Base-by-base conservation (phyloP, 2,113 vertebrate species). In the Nibea coibor region DNA sequence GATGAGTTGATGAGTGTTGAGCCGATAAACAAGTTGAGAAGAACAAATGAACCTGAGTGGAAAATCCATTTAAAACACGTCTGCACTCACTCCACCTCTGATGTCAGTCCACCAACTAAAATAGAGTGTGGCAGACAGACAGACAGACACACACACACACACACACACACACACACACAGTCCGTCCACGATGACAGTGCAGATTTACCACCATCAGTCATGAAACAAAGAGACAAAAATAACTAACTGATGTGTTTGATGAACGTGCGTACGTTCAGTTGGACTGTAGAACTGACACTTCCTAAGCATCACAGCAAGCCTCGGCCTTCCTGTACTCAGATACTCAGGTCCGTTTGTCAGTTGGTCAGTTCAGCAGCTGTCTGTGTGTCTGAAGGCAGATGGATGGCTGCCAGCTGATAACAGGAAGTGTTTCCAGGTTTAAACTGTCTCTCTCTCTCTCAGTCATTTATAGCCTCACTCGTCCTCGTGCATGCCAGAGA, bases 51-150 rank as follows among this genome's bases (percentile, higher is more conserved):
- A 43, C 20, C 56, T 61, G 63, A 53, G 35, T 62, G 72, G 35
- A 54, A 81, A 73, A 48, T 80, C 59, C 26, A 4, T 43, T 45
- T 54, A 43, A 79, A 80, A 56, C 58, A 20, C 24, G 3, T 69
- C 26, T 50, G 48, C 22, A 24, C 45, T 6, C 74, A 31, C 80
- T 16, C 24, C 2, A 5, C 63, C 59, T 11, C 58, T 78, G 81
- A 85, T 82, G 86, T 85, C 83, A 85, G 1, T 50, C 4, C 10
- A 17, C 1, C 57, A 11, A 72, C 64, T 80, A 80, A 85, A 85
- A 88, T 88, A 88, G 82, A 3, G 1, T 68, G 82, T 48, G 78
- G 78, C 58, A 17, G 50, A n/a, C n/a, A n/a, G n/a, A n/a, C n/a
- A n/a, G 24, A 26, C 24, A 26, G 24, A 26, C 24, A 26, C 24